phyloP scores from a whole-genome alignment of 2,888 invertebrate genomes.

The Erebia ligea region DNA sequence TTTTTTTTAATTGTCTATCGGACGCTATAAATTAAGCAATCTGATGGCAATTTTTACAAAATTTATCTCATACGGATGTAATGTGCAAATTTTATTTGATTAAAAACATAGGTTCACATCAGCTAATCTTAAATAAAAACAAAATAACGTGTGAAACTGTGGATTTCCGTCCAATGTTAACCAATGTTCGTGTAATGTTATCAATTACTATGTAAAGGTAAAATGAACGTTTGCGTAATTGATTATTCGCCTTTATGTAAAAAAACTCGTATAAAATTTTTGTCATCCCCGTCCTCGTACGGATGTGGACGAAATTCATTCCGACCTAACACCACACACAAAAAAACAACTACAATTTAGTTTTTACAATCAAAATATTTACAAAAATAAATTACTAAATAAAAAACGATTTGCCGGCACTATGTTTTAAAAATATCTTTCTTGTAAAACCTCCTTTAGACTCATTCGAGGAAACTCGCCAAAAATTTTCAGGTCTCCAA shows the following conservation, averaged over 20 bases:
- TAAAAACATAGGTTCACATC: not conserved
- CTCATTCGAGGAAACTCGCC: not conserved
- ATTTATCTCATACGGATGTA: not conserved
- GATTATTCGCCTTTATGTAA: conserved; percentile 36
- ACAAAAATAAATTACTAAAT: conserved; percentile 53
- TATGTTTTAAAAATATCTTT: conserved; percentile 1
- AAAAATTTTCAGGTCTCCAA: not conserved
- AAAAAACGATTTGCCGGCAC: conserved; percentile 22
- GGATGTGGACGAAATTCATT: conserved; percentile 34
- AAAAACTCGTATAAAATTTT: conserved; percentile 40
- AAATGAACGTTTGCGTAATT: conserved; percentile 19
- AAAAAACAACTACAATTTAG: conserved; percentile 35
- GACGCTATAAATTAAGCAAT: too few species aligned
- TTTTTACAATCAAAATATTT: conserved; percentile 55
- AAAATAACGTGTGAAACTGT: not conserved
- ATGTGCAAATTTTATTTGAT: not conserved
- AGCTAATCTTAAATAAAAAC: not conserved
- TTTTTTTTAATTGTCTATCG: too few species aligned
- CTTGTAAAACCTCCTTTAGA: conserved; percentile 11
- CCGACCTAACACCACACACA: conserved; percentile 35
- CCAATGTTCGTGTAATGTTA: too few species aligned
- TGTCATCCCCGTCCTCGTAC: conserved; percentile 27
- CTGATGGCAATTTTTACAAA: too few species aligned
- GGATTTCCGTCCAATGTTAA: too few species aligned
- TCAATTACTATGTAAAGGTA: conserved; percentile 11